Evolutionary conservation across 30 jellyfish, hydroid and myxozoan species (phyloP).

Genomic region (Hydra vulgaris): DNA sequence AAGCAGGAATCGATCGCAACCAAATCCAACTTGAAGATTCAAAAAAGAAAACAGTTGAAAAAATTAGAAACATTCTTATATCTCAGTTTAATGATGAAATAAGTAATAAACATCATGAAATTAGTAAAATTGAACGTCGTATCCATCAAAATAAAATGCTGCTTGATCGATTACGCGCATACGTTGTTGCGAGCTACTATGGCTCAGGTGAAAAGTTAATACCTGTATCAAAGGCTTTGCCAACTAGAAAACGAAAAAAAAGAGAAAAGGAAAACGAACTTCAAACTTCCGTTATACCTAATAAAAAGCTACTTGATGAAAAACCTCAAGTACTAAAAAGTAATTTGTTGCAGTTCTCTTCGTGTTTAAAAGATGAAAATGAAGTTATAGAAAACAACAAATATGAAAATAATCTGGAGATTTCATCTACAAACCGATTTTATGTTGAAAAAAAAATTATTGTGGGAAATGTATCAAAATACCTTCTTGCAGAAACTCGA

Average conservation of each 20-base stretch:
- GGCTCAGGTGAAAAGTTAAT: constrained; percentile 55
- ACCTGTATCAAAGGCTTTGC: constrained; percentile 19
- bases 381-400: background rate
- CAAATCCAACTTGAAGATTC: constrained; percentile 33
- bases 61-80: constrained; percentile 42
- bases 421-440: constrained; percentile 40
- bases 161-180: constrained; percentile 79
- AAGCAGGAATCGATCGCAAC: constrained; percentile 29
- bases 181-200: constrained; percentile 69
- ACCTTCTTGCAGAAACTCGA: constrained; percentile 57
- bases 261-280: background rate
- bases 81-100: constrained; percentile 60
- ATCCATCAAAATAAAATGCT: constrained; percentile 49
- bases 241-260: constrained; percentile 16
- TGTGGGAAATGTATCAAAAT: constrained; percentile 90
- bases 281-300: background rate
- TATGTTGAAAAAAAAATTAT: constrained; percentile 41
- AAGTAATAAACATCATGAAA: constrained; percentile 60
- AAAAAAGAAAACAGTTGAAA: constrained; percentile 41
- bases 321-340: background rate
- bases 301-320: background rate
- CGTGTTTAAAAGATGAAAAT: background rate
- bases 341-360: background rate
- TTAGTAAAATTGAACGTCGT: constrained; percentile 41
- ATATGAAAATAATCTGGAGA: background rate